phyloP scores from a whole-genome alignment of 2,797 vertebrate species.

The Eidolon dupreanum region DNA sequence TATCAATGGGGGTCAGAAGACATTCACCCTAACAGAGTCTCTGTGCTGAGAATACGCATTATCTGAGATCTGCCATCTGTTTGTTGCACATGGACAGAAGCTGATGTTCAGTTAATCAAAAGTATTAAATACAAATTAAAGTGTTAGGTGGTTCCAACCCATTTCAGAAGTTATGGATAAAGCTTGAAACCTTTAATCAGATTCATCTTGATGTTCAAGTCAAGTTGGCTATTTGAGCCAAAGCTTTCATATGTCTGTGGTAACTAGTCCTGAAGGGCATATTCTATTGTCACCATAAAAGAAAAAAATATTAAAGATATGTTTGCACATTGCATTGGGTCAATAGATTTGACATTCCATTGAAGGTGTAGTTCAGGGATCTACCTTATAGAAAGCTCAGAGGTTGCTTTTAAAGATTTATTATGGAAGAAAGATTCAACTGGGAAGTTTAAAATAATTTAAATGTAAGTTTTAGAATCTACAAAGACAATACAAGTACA shows the following conservation, averaged over 20 bases:
- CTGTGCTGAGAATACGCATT: background rate
- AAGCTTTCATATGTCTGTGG: background rate
- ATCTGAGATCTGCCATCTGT: slow-evolving; percentile 35
- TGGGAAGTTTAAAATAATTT: background rate
- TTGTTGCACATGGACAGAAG: slow-evolving; percentile 21
- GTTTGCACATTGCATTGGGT: slow-evolving; percentile 11
- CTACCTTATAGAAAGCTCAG: background rate
- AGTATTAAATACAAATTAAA: slow-evolving; percentile 39
- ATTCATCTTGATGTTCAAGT: slow-evolving; percentile 42
- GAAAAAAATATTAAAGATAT: background rate
- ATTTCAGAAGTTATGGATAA: slow-evolving; percentile 21
- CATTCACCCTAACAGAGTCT: background rate
- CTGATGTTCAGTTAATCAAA: slow-evolving; percentile 27
- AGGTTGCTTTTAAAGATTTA: background rate
- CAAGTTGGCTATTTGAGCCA: slow-evolving; percentile 7
- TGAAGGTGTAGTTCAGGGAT: background rate
- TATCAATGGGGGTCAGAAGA: background rate
- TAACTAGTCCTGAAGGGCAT: background rate
- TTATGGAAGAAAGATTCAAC: background rate
- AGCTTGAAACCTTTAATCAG: slow-evolving; percentile 44
- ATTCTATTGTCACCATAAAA: background rate
- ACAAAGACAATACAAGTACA: background rate
- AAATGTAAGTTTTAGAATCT: slow-evolving; percentile 33
- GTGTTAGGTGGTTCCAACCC: slow-evolving; percentile 13
- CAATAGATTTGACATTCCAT: slow-evolving; percentile 27